These are phyloP conservation scores for Drosophila mercatorum DNA, from an alignment of 2,888 invertebrate genomes.

Conservation along the genomic window DNA sequence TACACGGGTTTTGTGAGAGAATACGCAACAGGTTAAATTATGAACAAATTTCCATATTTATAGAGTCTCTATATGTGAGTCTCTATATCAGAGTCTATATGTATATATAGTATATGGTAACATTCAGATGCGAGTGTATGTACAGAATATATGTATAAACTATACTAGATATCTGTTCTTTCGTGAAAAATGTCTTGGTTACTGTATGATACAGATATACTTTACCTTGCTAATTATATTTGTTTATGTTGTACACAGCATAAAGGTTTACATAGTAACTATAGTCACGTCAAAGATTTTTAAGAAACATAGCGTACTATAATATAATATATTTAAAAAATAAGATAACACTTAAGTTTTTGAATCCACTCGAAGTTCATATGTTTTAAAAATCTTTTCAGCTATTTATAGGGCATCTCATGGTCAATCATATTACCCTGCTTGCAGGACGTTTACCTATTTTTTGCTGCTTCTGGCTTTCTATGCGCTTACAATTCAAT, in stretches of 20 bases:
- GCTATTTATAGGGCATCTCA: background rate
- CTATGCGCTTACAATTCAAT: slow-evolving; percentile 72
- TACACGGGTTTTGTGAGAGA: background rate
- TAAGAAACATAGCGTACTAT: too few relatives aligned
- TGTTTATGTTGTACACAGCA: background rate
- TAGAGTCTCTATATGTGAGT: background rate
- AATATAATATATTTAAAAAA: too few relatives aligned
- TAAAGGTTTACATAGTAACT: background rate
- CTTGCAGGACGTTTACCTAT: background rate
- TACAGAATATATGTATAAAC: background rate
- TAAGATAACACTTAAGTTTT: too few relatives aligned
- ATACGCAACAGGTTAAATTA: background rate
- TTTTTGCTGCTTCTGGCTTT: slow-evolving; percentile 8
- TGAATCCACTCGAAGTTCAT: too few relatives aligned
- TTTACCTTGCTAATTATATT: too few relatives aligned
- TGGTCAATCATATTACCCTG: background rate
- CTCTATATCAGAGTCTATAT: background rate
- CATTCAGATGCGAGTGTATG: background rate
- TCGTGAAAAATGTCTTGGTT: background rate
- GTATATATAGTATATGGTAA: background rate
- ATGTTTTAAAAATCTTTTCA: background rate
- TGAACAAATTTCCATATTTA: background rate
- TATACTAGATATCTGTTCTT: background rate
- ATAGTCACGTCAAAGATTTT: background rate
- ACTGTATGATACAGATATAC: background rate